phyloP scores from a whole-genome alignment of 2,888 invertebrate genomes.

The Agrilus mali region DNA sequence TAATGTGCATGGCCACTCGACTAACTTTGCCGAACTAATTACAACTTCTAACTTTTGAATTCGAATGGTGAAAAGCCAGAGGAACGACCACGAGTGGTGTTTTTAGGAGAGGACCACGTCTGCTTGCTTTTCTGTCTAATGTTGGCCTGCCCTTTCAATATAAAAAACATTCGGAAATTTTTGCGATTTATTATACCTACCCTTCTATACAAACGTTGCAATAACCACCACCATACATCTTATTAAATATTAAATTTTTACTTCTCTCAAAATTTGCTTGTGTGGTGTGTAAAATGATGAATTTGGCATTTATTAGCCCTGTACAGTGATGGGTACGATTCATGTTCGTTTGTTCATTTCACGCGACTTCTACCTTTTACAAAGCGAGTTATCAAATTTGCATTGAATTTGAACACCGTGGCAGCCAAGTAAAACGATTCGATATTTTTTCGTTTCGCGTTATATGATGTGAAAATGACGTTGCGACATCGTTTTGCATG shows the following conservation, averaged over 20 bases:
- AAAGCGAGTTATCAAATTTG: constrained; percentile 15
- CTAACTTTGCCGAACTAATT: constrained; percentile 29
- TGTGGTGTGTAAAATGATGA: too few relatives aligned
- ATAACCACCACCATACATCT: too few relatives aligned
- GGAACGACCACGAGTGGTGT: constrained; percentile 6
- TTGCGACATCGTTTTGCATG: constrained; percentile 38
- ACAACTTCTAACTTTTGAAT: constrained; percentile 32
- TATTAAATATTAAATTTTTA: too few relatives aligned
- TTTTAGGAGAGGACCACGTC: constrained; percentile 13
- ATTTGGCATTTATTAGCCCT: too few relatives aligned
- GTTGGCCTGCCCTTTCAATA: too few relatives aligned
- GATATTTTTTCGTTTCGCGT: constrained; percentile 30
- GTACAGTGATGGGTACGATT: constrained; percentile 2
- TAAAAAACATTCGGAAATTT: too few relatives aligned
- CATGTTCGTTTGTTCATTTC: constrained; percentile 12
- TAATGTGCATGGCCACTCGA: constrained; percentile 29
- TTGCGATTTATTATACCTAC: too few relatives aligned
- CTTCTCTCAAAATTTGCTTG: too few relatives aligned
- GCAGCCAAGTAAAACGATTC: constrained; percentile 17
- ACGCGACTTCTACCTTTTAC: constrained; percentile 9
- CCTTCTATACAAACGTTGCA: too few relatives aligned
- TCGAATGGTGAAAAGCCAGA: constrained; percentile 26
- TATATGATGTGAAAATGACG: constrained; percentile 36
- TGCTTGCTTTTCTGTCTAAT: too few relatives aligned
- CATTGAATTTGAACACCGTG: constrained; percentile 16